Conservation (phyloP, 2,888 invertebrate genomes). For the Ischnus inquisitorius region DNA sequence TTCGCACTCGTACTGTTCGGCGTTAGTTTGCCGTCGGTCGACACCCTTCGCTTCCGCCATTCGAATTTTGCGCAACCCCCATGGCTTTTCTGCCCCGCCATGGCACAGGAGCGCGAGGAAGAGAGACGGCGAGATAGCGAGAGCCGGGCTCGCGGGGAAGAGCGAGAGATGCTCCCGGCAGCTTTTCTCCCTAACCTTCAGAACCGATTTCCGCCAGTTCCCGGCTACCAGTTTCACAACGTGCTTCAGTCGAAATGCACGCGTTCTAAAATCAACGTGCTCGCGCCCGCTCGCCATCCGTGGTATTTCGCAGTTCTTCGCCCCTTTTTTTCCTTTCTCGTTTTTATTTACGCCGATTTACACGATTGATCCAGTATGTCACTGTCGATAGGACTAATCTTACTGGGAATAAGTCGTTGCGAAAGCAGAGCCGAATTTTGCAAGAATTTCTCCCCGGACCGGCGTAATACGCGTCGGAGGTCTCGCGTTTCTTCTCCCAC, state of each 20-base stretch:
- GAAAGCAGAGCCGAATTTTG: background rate
- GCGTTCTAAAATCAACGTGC: constrained; percentile 59
- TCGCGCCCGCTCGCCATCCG: constrained; percentile 14
- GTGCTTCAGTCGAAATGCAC: constrained; percentile 77
- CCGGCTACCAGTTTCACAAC: constrained; percentile 75
- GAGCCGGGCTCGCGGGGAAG: constrained; percentile 36
- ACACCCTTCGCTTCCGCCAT: constrained; percentile 67
- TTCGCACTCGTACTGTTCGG: constrained; percentile 33
- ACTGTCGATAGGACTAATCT: background rate
- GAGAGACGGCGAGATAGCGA: constrained; percentile 54
- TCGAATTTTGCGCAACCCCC: constrained; percentile 74
- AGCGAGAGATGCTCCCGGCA: constrained; percentile 67
- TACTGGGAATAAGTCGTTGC: constrained; percentile 10
- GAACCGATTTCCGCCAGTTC: constrained; percentile 71
- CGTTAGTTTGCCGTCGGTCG: constrained; percentile 37
- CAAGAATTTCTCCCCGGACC: background rate
- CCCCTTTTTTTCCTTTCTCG: background rate
- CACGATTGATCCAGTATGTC: constrained; percentile 28
- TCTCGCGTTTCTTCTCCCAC: constrained; percentile 2
- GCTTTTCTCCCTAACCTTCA: constrained; percentile 74
- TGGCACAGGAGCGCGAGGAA: constrained; percentile 44
- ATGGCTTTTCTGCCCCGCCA: constrained; percentile 69
- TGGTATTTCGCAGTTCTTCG: background rate
- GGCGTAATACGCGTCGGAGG: background rate
- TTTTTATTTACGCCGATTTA: background rate